Evolutionary conservation across 2,888 invertebrate genomes (phyloP).

Genomic region (Catocala sponsa): DNA sequence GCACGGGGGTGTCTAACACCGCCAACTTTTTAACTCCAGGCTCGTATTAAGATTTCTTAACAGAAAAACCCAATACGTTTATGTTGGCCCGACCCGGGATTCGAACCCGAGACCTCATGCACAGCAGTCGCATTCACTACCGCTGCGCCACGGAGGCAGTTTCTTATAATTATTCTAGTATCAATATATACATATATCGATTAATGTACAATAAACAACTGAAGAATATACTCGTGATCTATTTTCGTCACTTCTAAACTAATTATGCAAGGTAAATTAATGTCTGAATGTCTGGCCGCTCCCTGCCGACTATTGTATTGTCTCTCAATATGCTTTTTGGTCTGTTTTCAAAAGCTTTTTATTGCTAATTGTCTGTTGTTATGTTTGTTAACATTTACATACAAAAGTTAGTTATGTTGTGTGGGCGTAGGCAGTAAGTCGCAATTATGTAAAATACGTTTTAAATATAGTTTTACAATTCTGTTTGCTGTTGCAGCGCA

Average conservation of each 20-base stretch:
- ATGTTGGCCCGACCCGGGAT: too few relatives aligned
- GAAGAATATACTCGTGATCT: conserved; percentile 21
- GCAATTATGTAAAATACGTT: conserved; percentile 38
- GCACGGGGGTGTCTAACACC: too few relatives aligned
- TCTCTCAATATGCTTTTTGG: conserved; percentile 45
- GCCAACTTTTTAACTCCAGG: too few relatives aligned
- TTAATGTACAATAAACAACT: background rate
- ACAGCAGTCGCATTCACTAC: too few relatives aligned
- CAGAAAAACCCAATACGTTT: too few relatives aligned
- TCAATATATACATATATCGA: background rate
- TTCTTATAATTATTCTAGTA: too few relatives aligned
- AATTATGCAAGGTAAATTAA: conserved; percentile 59
- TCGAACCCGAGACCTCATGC: too few relatives aligned
- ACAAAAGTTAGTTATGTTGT: conserved; percentile 47
- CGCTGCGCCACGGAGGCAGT: too few relatives aligned
- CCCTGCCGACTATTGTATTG: conserved; percentile 50
- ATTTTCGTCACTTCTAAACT: conserved; percentile 51
- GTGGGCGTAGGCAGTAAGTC: conserved; percentile 30
- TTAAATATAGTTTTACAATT: conserved; percentile 20
- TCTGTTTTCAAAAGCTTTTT: conserved; percentile 47
- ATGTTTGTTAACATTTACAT: conserved; percentile 52
- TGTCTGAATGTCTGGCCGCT: conserved; percentile 46
- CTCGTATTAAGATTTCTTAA: too few relatives aligned
- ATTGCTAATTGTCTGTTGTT: conserved; percentile 54
- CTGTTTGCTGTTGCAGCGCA: background rate